A percentile compares a stretch with the other conserved stretches of the same genome.
phyloP scores from a whole-genome alignment of 2,113 vertebrate species.

The Thamnophis sirtalis region DNA sequence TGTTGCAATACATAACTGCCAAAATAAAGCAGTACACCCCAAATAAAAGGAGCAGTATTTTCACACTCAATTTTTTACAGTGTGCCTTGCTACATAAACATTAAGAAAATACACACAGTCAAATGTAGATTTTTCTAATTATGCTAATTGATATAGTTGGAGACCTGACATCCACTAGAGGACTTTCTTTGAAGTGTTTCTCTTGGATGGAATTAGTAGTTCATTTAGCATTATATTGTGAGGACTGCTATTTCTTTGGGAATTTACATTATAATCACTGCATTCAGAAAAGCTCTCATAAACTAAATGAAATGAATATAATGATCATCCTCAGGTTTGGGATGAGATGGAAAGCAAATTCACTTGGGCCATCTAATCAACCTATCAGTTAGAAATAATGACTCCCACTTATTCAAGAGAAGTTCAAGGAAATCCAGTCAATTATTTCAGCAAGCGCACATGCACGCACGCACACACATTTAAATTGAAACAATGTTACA shows the following conservation, averaged over 20 bases:
- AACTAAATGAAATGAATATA: slow-evolving; percentile 31
- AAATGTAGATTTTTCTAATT: not conserved
- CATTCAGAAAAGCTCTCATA: slow-evolving; percentile 37
- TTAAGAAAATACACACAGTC: not conserved
- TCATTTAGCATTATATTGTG: slow-evolving; percentile 45
- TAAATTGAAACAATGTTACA: slow-evolving; percentile 29
- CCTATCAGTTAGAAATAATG: slow-evolving; percentile 8
- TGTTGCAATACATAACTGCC: not conserved
- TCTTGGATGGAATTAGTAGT: slow-evolving; percentile 35
- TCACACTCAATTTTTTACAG: not conserved
- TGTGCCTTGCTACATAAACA: not conserved
- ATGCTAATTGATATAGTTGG: slow-evolving; percentile 16
- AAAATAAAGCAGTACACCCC: not conserved
- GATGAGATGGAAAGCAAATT: accelerated
- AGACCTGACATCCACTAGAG: not conserved
- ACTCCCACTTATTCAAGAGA: slow-evolving; percentile 26
- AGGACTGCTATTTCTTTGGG: slow-evolving; percentile 43
- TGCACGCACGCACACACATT: not conserved
- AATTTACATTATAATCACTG: slow-evolving; percentile 47
- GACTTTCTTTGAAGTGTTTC: slow-evolving; percentile 5
- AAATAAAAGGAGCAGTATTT: not conserved
- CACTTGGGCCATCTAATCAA: not conserved
- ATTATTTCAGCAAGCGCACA: not conserved
- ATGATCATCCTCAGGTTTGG: not conserved
- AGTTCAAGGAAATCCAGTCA: not conserved